Base-by-base conservation (phyloP, 2,113 vertebrate species). In the Lampris incognitus region DNA sequence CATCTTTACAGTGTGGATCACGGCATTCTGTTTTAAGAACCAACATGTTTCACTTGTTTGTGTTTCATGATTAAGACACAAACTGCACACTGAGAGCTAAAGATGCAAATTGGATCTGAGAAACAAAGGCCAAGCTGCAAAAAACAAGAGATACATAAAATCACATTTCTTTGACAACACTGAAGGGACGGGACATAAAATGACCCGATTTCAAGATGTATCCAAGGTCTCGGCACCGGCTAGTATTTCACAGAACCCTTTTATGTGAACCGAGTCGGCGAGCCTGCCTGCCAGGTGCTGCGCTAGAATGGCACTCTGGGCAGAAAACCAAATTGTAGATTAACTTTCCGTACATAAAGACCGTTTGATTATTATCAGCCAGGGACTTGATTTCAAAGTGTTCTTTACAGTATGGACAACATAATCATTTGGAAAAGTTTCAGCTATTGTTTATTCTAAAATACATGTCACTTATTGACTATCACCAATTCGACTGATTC, bases 301-400 rank as follows among this genome's bases (percentile, higher is more conserved):
- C 67, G 83, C 13, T 67, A 24, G 10, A 42, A 42, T 39, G 8
- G 61, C 48, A 39, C 39, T 65, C 8, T 41, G 38, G 80, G 72
- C 38, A n/a, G 48, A 10, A 54, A 1, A 58, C 63, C 69, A 42
- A 42, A 62, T 37, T 1, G 59, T 37, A 72, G 66, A 13, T 0
- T 0, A 6, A 71, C 52, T 63, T 54, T 56, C 66, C 10, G 9
- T 0, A 2, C 59, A 40, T 13, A 73, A 13, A 48, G 5, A 37
- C 44, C 42, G 69, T 57, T 42, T 61, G 0, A 0, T 6, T 24
- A 7, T 5, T 49, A 2, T 36, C 42, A 51, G 37, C 24, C 24
- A 24, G 24, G 24, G 24, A 24, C 24, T 24, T 24, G 24, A 24
- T 24, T 24, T 24, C 24, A 24, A 24, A 24, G 24, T 24, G 24